These are phyloP conservation scores for Erythrolamprus reginae DNA, from an alignment of 2,113 vertebrate species.

Conservation along the genomic window DNA sequence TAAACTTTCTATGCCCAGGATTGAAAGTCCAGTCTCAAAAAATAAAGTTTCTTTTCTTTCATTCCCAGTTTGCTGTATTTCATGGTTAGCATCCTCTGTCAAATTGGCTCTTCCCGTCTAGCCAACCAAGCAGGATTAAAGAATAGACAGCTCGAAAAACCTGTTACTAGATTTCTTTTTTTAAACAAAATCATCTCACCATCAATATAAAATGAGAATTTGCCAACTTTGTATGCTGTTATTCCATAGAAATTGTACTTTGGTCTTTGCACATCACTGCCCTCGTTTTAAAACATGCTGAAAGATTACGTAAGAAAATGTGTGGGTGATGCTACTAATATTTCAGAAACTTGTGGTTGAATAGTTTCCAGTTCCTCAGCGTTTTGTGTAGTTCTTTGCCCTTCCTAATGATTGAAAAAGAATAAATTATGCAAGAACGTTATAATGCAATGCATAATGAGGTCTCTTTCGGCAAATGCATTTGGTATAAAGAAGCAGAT, in stretches of 20 bases:
- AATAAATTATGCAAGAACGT: background rate
- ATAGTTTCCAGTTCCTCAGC: background rate
- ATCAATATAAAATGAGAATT: background rate
- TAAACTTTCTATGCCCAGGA: no score
- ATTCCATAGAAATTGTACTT: background rate
- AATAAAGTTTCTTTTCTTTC: background rate
- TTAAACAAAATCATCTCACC: background rate
- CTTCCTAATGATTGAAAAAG: background rate
- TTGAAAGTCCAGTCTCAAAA: no score
- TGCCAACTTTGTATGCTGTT: background rate
- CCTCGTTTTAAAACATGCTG: background rate
- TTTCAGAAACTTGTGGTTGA: background rate
- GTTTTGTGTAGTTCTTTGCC: background rate
- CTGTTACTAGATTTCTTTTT: background rate
- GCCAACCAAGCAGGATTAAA: background rate
- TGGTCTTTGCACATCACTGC: background rate
- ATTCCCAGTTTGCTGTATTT: background rate
- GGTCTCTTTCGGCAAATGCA: no score
- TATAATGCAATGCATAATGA: background rate
- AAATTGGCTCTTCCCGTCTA: background rate
- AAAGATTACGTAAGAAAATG: background rate
- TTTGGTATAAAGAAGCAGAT: background rate
- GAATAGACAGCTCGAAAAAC: background rate
- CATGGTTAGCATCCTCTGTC: background rate
- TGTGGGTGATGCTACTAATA: background rate